A percentile compares a stretch with the other conserved stretches of the same genome.
phyloP scores from a whole-genome alignment of 2,888 invertebrate species.

The Brenthis daphne region DNA sequence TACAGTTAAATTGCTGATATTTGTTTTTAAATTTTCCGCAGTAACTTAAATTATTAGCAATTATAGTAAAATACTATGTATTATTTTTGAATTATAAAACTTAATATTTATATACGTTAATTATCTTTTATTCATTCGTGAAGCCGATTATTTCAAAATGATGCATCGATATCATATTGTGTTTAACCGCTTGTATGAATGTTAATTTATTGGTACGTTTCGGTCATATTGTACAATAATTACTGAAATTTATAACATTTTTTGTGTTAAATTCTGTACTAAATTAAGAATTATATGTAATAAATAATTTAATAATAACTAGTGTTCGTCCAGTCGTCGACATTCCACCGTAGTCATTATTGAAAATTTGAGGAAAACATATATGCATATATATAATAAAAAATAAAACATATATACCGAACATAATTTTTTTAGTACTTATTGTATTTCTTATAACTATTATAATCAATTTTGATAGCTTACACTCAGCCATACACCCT shows the following conservation, averaged over 20 bases:
- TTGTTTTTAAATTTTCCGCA: too few species aligned
- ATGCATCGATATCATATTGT: slow-evolving; percentile 10
- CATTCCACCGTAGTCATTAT: too few species aligned
- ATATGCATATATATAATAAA: too few species aligned
- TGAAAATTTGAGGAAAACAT: too few species aligned
- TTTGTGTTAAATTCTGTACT: background rate
- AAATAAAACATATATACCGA: too few species aligned
- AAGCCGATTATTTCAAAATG: slow-evolving; percentile 3
- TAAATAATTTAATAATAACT: too few species aligned
- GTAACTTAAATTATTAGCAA: background rate
- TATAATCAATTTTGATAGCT: too few species aligned
- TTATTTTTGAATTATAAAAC: background rate
- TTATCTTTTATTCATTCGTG: background rate
- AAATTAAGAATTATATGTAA: background rate
- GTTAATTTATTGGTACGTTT: background rate
- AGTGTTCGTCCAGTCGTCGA: too few species aligned
- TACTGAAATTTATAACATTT: background rate
- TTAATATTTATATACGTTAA: slow-evolving; percentile 1
- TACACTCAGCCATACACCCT: too few species aligned
- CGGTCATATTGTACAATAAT: slow-evolving; percentile 1
- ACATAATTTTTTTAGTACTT: too few species aligned
- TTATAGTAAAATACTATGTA: background rate
- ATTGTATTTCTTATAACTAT: too few species aligned
- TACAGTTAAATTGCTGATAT: too few species aligned
- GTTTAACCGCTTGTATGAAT: slow-evolving; percentile 4